phyloP scores from a whole-genome alignment of 2,797 vertebrate species.

The Fistularia commersonii region DNA sequence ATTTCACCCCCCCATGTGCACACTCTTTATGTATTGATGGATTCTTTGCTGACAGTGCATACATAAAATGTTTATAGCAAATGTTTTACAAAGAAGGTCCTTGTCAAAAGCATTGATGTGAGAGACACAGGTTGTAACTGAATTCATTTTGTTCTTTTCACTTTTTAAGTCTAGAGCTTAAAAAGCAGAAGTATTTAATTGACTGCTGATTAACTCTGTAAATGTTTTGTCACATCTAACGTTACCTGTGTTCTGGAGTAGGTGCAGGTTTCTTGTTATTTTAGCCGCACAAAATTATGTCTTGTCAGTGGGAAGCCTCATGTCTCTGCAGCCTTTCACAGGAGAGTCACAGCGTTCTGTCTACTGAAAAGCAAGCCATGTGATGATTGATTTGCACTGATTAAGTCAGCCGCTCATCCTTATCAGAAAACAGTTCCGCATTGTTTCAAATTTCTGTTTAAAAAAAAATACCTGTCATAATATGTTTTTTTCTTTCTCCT shows the following conservation, averaged over 20 bases:
- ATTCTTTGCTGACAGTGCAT: conserved; percentile 5
- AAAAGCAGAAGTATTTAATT: conserved; percentile 22
- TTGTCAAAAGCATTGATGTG: neutral
- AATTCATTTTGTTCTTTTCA: neutral
- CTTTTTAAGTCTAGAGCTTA: conserved; percentile 8
- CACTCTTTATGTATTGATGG: conserved; percentile 31
- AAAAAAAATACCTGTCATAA: conserved; percentile 60
- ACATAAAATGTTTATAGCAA: conserved; percentile 14
- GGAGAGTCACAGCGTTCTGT: conserved; percentile 14
- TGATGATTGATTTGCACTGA: conserved; percentile 54
- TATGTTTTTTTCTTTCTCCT: conserved; percentile 21
- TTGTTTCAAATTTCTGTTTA: conserved; percentile 56
- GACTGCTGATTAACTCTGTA: conserved; percentile 28
- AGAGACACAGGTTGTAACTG: conserved; percentile 3
- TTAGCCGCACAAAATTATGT: conserved; percentile 53
- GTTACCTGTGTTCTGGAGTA: conserved; percentile 39
- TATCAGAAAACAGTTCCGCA: conserved; percentile 49
- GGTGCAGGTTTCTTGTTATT: conserved; percentile 47
- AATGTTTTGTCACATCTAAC: conserved; percentile 37
- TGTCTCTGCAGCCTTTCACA: conserved; percentile 33
- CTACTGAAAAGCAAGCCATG: conserved; percentile 43
- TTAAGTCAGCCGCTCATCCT: conserved; percentile 47
- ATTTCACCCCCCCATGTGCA: conserved; percentile 1
- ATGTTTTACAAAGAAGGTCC: conserved; percentile 20
- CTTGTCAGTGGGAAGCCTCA: conserved; percentile 50